Conservation (phyloP, 2,797 vertebrate species). For the Rhinichthys osculus region DNA sequence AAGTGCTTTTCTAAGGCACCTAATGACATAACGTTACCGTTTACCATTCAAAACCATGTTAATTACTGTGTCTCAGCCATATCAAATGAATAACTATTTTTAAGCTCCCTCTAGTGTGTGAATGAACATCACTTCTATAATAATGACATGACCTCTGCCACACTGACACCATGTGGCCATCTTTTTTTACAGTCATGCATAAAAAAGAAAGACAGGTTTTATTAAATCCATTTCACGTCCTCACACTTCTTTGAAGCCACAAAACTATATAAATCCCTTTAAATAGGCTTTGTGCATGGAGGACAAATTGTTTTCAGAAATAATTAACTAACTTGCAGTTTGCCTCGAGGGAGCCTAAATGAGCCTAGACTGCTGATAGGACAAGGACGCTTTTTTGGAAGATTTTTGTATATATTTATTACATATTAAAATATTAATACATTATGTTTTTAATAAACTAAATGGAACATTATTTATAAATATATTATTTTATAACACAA, state of each 20-base stretch:
- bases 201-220: background rate
- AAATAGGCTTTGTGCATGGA: background rate
- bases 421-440: background rate
- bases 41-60: background rate
- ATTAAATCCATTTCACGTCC: background rate
- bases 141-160: background rate
- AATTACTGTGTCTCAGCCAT: background rate
- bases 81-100: background rate
- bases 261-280: no score
- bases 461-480: no score
- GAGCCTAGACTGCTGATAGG: background rate
- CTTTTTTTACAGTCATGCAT: background rate
- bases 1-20: background rate
- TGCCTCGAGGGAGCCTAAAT: background rate
- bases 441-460: background rate
- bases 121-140: background rate
- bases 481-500: no score
- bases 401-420: background rate
- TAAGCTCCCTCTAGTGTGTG: background rate
- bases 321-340: background rate
- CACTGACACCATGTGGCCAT: slow-evolving; percentile 28
- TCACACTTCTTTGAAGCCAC: background rate
- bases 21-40: background rate
- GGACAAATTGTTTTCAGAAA: background rate
- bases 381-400: background rate